A percentile compares a stretch with the other conserved stretches of the same genome.
Evolutionary conservation across 2,888 invertebrate genomes (phyloP).

Genomic region (Apamea epomidion): DNA sequence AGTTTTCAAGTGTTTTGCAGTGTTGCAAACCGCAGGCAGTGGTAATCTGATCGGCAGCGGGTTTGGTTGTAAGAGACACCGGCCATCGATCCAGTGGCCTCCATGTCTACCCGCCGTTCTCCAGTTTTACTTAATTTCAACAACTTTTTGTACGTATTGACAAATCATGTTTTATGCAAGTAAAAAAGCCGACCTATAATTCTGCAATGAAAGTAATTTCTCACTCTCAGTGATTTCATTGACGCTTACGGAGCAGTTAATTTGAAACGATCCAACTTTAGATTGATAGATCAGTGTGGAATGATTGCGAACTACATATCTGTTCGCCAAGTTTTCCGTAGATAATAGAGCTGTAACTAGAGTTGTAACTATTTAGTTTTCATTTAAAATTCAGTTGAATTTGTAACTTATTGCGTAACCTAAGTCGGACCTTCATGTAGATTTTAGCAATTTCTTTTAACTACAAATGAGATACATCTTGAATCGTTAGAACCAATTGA

Average conservation of each 20-base stretch:
- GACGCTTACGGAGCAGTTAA: conserved; percentile 35
- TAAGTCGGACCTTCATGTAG: background rate
- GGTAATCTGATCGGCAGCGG: conserved; percentile 70
- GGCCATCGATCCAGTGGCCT: conserved; percentile 70
- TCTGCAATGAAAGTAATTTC: conserved; percentile 57
- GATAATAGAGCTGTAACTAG: background rate
- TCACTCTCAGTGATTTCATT: conserved; percentile 52
- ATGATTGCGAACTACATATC: conserved; percentile 30
- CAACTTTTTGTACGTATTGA: conserved; percentile 75
- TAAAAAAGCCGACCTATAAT: conserved; percentile 48
- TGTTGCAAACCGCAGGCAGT: conserved; percentile 70
- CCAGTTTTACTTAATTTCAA: conserved; percentile 73
- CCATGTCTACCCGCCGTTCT: conserved; percentile 60
- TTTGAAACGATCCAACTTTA: conserved; percentile 26
- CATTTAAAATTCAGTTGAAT: background rate
- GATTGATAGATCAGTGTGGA: conserved; percentile 21
- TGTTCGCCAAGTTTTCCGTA: background rate
- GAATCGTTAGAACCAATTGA: background rate
- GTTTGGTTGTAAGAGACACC: conserved; percentile 77
- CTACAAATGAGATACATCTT: background rate
- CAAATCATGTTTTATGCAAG: conserved; percentile 63
- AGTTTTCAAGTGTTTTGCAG: conserved; percentile 55
- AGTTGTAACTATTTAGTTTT: background rate
- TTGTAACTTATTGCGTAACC: background rate
- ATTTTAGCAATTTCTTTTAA: background rate